Percentiles rank a stretch among this genome's conserved stretches.
Conservation (phyloP, 1,140 invertebrate species). For the Dendrolimus punctatus region DNA sequence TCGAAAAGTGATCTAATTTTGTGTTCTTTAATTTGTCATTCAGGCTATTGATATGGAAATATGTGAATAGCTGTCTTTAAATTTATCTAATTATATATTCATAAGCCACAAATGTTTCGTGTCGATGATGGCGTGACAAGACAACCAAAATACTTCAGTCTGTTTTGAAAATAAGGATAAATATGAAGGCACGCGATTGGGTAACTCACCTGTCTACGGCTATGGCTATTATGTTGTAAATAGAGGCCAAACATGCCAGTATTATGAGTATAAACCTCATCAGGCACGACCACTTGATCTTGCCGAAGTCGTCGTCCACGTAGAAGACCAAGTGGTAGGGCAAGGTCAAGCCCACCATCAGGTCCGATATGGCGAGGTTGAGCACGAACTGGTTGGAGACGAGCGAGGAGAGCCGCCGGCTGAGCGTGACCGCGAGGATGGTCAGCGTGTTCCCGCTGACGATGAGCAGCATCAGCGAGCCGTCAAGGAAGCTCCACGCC, state of each 20-base stretch:
- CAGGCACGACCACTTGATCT: slow-evolving; percentile 75
- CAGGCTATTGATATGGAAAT: too few species aligned
- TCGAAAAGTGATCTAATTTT: too few species aligned
- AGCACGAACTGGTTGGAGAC: slow-evolving; percentile 83
- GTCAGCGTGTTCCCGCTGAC: slow-evolving; percentile 81
- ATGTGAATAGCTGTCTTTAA: too few species aligned
- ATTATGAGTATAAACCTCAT: slow-evolving; percentile 81
- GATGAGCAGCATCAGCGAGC: slow-evolving; percentile 76
- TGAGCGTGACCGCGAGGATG: slow-evolving; percentile 78
- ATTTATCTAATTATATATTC: too few species aligned
- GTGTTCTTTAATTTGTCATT: too few species aligned
- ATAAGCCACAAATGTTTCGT: too few species aligned
- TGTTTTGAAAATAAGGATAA: too few species aligned
- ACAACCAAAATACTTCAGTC: too few species aligned
- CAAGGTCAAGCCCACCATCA: slow-evolving; percentile 80
- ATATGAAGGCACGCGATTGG: background rate
- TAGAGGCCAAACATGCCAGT: slow-evolving; percentile 81
- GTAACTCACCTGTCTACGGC: slow-evolving; percentile 80
- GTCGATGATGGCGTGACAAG: too few species aligned
- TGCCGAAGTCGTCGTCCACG: slow-evolving; percentile 71
- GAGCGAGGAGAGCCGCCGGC: slow-evolving; percentile 75
- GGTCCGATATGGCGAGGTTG: slow-evolving; percentile 81
- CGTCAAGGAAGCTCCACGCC: slow-evolving; percentile 76
- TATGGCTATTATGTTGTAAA: slow-evolving; percentile 87
- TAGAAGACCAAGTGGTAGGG: slow-evolving; percentile 84